Base-by-base conservation (phyloP, 2,113 vertebrate genomes). In the Misgurnus mizolepis region DNA sequence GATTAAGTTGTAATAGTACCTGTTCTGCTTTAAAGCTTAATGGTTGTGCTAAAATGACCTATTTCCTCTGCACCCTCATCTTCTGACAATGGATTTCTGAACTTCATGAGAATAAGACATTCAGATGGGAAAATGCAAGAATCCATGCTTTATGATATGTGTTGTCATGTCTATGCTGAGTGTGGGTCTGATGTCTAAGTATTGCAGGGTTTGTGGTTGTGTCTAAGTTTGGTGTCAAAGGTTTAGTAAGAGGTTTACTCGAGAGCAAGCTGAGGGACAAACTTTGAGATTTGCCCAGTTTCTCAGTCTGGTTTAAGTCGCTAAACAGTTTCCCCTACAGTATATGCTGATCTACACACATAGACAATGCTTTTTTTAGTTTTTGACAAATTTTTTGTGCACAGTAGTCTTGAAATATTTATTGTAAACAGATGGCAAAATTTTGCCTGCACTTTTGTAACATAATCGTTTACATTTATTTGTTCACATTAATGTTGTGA, bases 1-100 rank as follows among this genome's bases (percentile, higher is more conserved):
- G 89, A 92, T 91, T 88, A 88, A 91, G 88, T 89, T 88, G 85
- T 85, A 89, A 86, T 87, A 83, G 87, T 89, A 87, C 83, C 83
- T 89, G 86, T 85, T 88, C 83, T 89, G 81, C 89, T 91, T 50
- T 78, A 79, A 89, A 86, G 71, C 81, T 78, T 91, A 89, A 90
- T 90, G 85, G 89, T 72, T 75, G 83, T 89, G 87, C 86, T 85
- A 82, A 87, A 91, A 90, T 82, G 87, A 87, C 80, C 84, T 78
- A 87, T 85, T 85, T 86, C 85, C 88, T 87, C 70, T 74, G 79
- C 87, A 80, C 87, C 85, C 86, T 84, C 89, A 89, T 88, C 84
- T 87, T 87, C 86, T 80, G 45, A 43, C 78, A 53, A 53, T 50
- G 15, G 55, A 41, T 68, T 76, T 72, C n/a, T 47, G 8, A 43